Conservation (phyloP, 2,113 vertebrate genomes). For the Gulo gulo region DNA sequence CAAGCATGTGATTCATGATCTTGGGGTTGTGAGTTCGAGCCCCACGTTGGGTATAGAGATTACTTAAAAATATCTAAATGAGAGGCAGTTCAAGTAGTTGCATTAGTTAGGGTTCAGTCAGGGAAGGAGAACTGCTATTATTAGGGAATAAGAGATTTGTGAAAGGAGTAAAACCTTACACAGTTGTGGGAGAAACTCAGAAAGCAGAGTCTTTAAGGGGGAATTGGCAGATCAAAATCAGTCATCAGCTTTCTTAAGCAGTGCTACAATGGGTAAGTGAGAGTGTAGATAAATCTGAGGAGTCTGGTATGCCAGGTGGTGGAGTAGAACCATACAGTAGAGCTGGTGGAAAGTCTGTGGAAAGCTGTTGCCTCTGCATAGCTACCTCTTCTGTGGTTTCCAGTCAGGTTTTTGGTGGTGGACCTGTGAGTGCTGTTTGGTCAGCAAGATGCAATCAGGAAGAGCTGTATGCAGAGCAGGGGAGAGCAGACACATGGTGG, state of each 20-base stretch:
- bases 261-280: neutral
- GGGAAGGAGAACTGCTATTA: neutral
- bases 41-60: neutral
- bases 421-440: neutral
- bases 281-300: neutral
- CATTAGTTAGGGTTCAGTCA: neutral
- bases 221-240: neutral
- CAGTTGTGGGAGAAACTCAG: neutral
- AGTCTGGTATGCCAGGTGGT: neutral
- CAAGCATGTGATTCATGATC: neutral
- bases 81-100: neutral
- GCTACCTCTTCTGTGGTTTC: neutral
- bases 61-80: neutral
- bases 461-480: neutral
- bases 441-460: neutral
- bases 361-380: neutral
- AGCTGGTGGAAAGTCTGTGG: neutral
- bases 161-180: neutral
- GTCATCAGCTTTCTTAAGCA: neutral
- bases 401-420: neutral
- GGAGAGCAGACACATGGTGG: neutral
- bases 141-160: neutral
- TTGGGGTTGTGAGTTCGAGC: neutral
- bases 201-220: neutral
- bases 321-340: neutral